Evolutionary conservation across 2,797 vertebrate species (phyloP), one percentile per base, ranked within the genome.

Genomic region (Aldrovandia affinis): DNA sequence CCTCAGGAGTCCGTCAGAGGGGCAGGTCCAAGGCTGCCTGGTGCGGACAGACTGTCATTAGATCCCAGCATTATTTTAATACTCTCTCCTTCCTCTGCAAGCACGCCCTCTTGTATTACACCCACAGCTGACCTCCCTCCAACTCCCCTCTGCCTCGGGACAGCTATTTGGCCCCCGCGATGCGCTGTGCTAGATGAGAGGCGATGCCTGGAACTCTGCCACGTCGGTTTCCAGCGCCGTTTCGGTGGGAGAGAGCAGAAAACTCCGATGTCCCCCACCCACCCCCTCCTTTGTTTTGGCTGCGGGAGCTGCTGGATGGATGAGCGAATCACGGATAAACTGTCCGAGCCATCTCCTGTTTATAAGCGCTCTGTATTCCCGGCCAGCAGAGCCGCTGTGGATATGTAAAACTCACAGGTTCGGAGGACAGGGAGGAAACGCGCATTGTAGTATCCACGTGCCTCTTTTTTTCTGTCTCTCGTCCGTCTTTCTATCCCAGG

Each of bases 1-100:
- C 86, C 90, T 87, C 90, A 90, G 90, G 90, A 88, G 89, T 90
- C 89, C 83, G 92, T 89, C 91, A 90, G 92, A 87, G 92, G 92
- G 91, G 90, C 91, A 89, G 86, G 86, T 83, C 68, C 90, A 88
- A 92, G 91, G 88, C 84, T 88, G 86, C 89, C 90, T 81, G 86
- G 90, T 94, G 92, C 91, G 89, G 89, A 89, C 86, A 92, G 88
- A 92, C 44, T 39, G 88, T 87, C 93, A 93, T 93, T 89, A 85
- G 90, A 88, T 87, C 54, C 86, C 86, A 84, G 81, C 87, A 83
- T 89, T 59, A 81, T 86, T 1, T 14, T 90, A 89, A 90, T 92
- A 89, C 88, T 28, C n/a, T 65, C 65, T 30, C 44, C 2, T 33
- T n/a, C 55, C 18, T 42, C 55, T 12, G 80, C 70, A 8, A 75